Base-by-base conservation (phyloP, 2,797 vertebrate species). In the Pipistrellus pipistrellus region DNA sequence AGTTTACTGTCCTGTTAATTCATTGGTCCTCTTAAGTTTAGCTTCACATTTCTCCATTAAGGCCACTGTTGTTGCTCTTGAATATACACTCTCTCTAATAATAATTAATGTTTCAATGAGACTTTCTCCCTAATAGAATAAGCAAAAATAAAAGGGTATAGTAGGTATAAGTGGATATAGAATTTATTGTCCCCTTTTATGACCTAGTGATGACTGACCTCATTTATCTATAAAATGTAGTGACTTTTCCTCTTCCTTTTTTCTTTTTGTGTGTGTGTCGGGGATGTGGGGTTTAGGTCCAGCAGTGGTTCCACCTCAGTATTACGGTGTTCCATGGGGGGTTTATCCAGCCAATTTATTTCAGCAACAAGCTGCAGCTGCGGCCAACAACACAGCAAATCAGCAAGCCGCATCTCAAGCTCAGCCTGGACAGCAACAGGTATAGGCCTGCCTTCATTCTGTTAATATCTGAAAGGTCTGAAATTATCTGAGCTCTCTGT, bases 331-430 rank as follows among this genome's bases (percentile, higher is more conserved):
- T 96, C 99, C 99, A 0, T 99, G 99, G 99, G 99, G 99, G 10
- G 99, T 99, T 89, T 99, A 99, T 98, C 99, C 99, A 80, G 99
- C 99, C 97, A 99, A 99, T 97, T 98, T 99, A 97, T 99, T 99
- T 98, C 99, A 99, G 96, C 99, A 99, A 95, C 99, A 99, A 98
- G 99, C 99, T 90, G 98, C 99, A 55, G 98, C 97, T 62, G 98
- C 96, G 1, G 97, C 96, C 86, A 99, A 99, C 98, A 99, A 98
- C 97, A 99, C 99, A 72, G 98, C 99, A 97, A 99, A 98, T 98
- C 99, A 99, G 97, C 99, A 99, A 98, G 98, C 99, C 1, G 99
- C 99, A 96, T 99, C 98, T 97, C 99, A 99, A 98, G 99, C 99
- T 93, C 98, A 98, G 69, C 98, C 99, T 96, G 98, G 98, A 91